phyloP scores from a whole-genome alignment of 2,797 vertebrate genomes.

The Dicrostonyx torquatus region DNA sequence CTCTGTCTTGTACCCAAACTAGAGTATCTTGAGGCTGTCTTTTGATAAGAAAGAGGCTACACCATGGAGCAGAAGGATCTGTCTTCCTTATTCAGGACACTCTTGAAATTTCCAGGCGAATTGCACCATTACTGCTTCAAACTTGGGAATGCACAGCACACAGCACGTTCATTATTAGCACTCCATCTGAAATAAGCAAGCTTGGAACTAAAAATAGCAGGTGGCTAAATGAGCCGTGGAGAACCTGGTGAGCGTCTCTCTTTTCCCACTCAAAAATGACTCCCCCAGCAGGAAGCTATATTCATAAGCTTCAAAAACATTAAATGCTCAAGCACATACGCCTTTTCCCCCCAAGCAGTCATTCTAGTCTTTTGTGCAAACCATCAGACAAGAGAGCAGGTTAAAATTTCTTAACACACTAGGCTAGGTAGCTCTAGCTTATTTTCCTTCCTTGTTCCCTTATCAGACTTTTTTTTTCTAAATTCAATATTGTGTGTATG shows the following conservation, averaged over 20 bases:
- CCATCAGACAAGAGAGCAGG: constrained; percentile 19
- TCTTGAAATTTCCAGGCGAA: background rate
- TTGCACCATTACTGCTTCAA: background rate
- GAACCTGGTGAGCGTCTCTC: constrained; percentile 28
- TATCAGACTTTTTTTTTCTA: background rate
- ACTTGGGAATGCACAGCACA: background rate
- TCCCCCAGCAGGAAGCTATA: background rate
- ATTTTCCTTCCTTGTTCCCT: background rate
- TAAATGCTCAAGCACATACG: background rate
- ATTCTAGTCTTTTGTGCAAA: constrained; percentile 20
- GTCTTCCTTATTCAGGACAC: constrained; percentile 2
- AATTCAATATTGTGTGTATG: background rate
- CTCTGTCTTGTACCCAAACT: background rate
- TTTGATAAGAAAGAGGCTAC: background rate
- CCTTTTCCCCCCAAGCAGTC: background rate
- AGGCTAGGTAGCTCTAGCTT: background rate
- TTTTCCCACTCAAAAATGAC: constrained; percentile 31
- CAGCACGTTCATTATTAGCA: background rate
- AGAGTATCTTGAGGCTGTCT: background rate
- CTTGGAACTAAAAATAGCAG: constrained; percentile 62
- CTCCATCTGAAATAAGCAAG: constrained; percentile 53
- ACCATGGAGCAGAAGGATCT: background rate
- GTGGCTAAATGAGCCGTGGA: constrained; percentile 50
- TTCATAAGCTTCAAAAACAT: constrained; percentile 55
- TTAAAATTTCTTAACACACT: background rate